Evolutionary conservation across 2,113 vertebrate genomes (phyloP), one percentile per base, ranked within the genome.

Genomic region (Hemicordylus capensis): DNA sequence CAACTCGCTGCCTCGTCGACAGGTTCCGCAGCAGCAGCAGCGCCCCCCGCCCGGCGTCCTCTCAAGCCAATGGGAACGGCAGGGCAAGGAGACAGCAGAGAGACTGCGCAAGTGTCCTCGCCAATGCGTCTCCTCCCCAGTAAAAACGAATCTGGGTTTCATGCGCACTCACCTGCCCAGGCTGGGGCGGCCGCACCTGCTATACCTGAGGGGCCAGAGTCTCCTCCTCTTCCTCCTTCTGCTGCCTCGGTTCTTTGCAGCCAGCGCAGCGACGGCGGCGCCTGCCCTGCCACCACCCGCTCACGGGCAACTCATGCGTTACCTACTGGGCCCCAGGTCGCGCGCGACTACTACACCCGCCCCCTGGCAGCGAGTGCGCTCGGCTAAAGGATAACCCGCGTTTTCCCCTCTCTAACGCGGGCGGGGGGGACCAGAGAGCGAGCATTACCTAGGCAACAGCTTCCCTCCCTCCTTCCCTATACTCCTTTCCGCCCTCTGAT

Each of bases 381-480:
- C 22, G 78, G 2, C n/a, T 31, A 2, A 12, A 34, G 20, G 14
- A 80, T 44, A 59, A n/a, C 28, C 37, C 31, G 58, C 56, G 42
- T 56, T 37, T 28, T 37, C n/a, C 26, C 31, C 59, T 48, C 70
- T 22, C 42, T 10, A 28, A 24, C 12, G 51, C 2, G 70, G 4
- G 64, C 12, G 20, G 6, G 51, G 46, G 24, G 8, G n/a, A 73
- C n/a, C n/a, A n/a, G 84, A 37, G 85, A 78, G 15, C n/a, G 58
- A 69, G 56, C 31, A 88, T 92, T 87, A 72, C 91, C 93, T 56
- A 87, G 91, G 89, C 86, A 51, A 93, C 89, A 48, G 91, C 89
- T 89, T 86, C 64, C 64, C 80, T 61, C 54, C 54, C 54, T 34
- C 61, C 42, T 28, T 44, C 28, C 42, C 59, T 1, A 1, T 26